phyloP scores from a whole-genome alignment of 1,140 invertebrate genomes.

The Ostrea edulis region DNA sequence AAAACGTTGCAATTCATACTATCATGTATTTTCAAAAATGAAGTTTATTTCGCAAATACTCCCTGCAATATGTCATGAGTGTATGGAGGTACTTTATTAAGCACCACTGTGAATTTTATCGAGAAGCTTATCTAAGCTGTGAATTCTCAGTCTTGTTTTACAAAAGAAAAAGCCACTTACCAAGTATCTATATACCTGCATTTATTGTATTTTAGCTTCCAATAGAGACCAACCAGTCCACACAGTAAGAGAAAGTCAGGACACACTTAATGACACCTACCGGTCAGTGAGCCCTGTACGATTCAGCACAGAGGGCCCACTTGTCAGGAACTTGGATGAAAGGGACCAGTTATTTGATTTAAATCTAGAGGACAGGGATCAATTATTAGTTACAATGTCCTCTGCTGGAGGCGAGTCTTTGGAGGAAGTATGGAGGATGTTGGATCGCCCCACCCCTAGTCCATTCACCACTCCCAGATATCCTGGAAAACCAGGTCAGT shows the following conservation, averaged over 20 bases:
- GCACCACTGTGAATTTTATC: no score
- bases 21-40: no score
- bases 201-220: background rate
- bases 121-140: no score
- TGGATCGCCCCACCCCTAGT: conserved; percentile 67
- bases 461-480: conserved; percentile 61
- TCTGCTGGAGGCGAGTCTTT: conserved; percentile 73
- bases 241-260: conserved; percentile 1
- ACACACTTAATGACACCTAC: conserved; percentile 23
- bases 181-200: no score
- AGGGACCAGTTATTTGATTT: conserved; percentile 2
- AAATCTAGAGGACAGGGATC: conserved; percentile 41
- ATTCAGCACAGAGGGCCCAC: conserved; percentile 32
- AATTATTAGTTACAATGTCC: conserved; percentile 67
- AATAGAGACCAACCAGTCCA: conserved; percentile 7
- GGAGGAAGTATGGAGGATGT: conserved; percentile 74
- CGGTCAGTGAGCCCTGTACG: conserved; percentile 38
- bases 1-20: no score
- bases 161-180: no score
- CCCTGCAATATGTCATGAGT: no score
- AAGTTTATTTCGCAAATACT: no score
- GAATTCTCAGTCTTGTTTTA: no score
- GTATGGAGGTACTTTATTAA: no score
- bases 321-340: background rate
- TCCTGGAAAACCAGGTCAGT: conserved; percentile 43